phyloP scores from a whole-genome alignment of 2,797 vertebrate genomes.

The Malurus leucopterus region DNA sequence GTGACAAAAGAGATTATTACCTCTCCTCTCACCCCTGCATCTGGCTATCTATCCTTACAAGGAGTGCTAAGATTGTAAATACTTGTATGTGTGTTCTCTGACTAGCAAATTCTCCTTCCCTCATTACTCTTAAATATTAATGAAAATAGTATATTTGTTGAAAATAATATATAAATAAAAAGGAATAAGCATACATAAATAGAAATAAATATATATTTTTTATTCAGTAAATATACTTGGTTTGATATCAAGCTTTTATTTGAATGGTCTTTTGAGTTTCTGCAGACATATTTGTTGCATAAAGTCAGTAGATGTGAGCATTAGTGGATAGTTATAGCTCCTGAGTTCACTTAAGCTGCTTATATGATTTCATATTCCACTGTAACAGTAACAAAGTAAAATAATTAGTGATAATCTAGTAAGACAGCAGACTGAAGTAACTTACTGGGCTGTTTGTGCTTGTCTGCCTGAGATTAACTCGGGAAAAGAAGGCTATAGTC shows the following conservation, averaged over 20 bases:
- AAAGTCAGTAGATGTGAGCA: background rate
- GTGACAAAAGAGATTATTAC: background rate
- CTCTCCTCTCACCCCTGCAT: background rate
- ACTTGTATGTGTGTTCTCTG: background rate
- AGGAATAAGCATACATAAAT: too few relatives aligned
- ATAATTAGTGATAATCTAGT: background rate
- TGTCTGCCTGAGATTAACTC: background rate
- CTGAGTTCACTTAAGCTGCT: background rate
- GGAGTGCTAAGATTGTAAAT: background rate
- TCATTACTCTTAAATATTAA: background rate
- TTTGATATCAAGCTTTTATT: background rate
- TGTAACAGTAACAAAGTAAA: background rate
- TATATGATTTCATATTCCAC: background rate
- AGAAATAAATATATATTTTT: background rate
- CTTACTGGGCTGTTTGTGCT: background rate
- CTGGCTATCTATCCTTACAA: background rate
- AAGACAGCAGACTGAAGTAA: background rate
- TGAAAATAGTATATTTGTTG: background rate
- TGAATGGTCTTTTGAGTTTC: background rate
- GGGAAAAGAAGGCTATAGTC: background rate
- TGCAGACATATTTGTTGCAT: background rate
- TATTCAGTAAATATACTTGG: background rate
- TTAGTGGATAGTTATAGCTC: background rate
- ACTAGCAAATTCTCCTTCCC: background rate
- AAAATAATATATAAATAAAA: background rate